Evolutionary conservation across 1,140 invertebrate genomes (phyloP), one percentile per base, ranked within the genome.

Genomic region (Euwallacea similis): DNA sequence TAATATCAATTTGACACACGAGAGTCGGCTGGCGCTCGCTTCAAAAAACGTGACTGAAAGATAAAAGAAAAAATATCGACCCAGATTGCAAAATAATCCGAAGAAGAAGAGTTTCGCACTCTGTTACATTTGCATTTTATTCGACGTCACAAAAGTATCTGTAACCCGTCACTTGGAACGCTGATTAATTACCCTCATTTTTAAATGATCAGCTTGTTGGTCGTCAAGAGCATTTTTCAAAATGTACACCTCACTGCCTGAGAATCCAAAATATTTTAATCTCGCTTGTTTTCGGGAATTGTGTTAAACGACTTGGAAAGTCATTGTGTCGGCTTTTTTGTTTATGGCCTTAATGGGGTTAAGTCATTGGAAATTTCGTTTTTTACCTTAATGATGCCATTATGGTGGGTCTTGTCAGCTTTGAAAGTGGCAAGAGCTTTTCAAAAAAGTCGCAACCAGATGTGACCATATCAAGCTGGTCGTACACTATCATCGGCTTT

Each of bases 181-280:
- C 13, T 65, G 41, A 65, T 65, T 33, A 54, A 65, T 65, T n/a
- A 21, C 47, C 16, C 16, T 7, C 7, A 65, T 65, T 65, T 54
- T 65, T 65, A 65, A 33, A 55, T 53, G 42, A 54, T 54, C 41
- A 15, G 6, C 47, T 7, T 46, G 61, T 47, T 47, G 47, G 61
- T 63, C 43, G 61, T 63, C 63, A 55, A 54, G 33, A 54, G 50
- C 16, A 65, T 54, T 54, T 54, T 65, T 54, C 63, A 65, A 54
- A 43, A 63, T 46, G 44, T 11, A 53, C 13, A 21, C 9, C 63
- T 65, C 63, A 65, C 33, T 42, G 47, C 63, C 6, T 6, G n/a
- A 50, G 16, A 42, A 65, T 65, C 46, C 63, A 11, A 65, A 65
- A 53, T 16, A 65, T 55, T 65, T 65, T 65, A 65, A 65, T 65